phyloP scores from a whole-genome alignment of 2,888 invertebrate species.

The Calameuta filiformis region DNA sequence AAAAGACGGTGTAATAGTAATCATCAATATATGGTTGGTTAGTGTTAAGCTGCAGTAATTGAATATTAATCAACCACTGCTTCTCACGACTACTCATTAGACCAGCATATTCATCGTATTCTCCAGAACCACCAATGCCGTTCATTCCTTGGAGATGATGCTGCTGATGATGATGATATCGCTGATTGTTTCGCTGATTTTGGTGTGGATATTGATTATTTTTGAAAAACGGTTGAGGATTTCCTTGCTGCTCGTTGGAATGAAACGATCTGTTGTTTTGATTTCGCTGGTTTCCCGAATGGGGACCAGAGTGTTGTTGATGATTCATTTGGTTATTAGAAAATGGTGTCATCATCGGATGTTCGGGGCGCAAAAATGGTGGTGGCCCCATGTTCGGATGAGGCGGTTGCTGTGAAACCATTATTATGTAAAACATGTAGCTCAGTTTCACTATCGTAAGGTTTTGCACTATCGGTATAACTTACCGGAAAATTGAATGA shows the following conservation, averaged over 20 bases:
- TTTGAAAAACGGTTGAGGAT: slow-evolving; percentile 58
- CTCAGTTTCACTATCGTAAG: not conserved
- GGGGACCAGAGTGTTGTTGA: slow-evolving; percentile 49
- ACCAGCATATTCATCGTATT: slow-evolving; percentile 86
- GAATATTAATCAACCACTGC: slow-evolving; percentile 96
- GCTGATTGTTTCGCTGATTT: slow-evolving; percentile 51
- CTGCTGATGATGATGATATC: slow-evolving; percentile 41
- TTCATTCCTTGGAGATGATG: slow-evolving; percentile 47
- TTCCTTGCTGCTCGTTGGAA: slow-evolving; percentile 54
- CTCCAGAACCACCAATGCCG: slow-evolving; percentile 58
- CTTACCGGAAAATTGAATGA: slow-evolving; percentile 59
- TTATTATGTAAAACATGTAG: slow-evolving; percentile 36
- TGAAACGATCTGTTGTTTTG: slow-evolving; percentile 51
- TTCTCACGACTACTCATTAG: slow-evolving; percentile 95
- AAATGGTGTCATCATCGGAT: slow-evolving; percentile 52
- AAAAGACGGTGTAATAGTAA: slow-evolving; percentile 87
- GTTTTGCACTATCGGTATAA: slow-evolving; percentile 10
- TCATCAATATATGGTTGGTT: slow-evolving; percentile 97
- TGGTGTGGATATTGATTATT: slow-evolving; percentile 57
- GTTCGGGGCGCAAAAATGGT: slow-evolving; percentile 63
- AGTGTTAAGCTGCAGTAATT: slow-evolving; percentile 91
- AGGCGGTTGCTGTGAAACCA: slow-evolving; percentile 58
- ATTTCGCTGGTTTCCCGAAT: slow-evolving; percentile 53
- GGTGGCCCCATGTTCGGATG: slow-evolving; percentile 58
- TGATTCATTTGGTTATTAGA: slow-evolving; percentile 48